Conservation (phyloP, 1,140 invertebrate species). For the Ladona fulva region DNA sequence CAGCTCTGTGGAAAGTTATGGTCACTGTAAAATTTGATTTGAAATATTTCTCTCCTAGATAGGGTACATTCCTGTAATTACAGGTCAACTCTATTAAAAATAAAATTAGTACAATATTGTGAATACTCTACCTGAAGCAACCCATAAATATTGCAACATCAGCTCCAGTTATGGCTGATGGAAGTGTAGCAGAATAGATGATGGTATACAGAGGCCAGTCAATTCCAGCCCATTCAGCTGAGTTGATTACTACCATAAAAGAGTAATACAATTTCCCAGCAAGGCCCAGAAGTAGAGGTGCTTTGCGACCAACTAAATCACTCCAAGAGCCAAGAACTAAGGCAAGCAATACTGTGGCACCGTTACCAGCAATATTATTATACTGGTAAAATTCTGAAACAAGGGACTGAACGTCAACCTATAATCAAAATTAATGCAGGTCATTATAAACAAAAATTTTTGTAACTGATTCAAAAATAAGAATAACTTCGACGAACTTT, state of each 20-base stretch:
- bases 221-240: slow-evolving; percentile 39
- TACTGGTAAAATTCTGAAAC: slow-evolving; percentile 63
- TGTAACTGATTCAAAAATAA: no score
- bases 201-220: slow-evolving; percentile 63
- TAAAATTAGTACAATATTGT: not conserved
- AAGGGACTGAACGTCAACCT: slow-evolving; percentile 42
- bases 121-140: slow-evolving; percentile 50
- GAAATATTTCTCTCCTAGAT: no score
- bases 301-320: slow-evolving; percentile 57
- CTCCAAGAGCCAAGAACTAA: slow-evolving; percentile 68
- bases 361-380: slow-evolving; percentile 58
- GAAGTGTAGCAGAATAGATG: slow-evolving; percentile 60
- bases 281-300: slow-evolving; percentile 56
- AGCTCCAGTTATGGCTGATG: slow-evolving; percentile 58
- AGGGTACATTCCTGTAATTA: no score
- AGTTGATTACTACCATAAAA: slow-evolving; percentile 57
- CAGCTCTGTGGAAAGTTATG: no score
- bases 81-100: no score
- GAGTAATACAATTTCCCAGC: slow-evolving; percentile 64
- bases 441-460: no score
- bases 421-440: slow-evolving; percentile 12
- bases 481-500: no score
- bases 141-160: slow-evolving; percentile 65
- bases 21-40: no score
- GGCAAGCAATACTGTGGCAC: slow-evolving; percentile 59